Percentiles rank a stretch among this genome's conserved stretches.
phyloP scores from a whole-genome alignment of 2,797 vertebrate species.

The Mormyrus proboscirostris region DNA sequence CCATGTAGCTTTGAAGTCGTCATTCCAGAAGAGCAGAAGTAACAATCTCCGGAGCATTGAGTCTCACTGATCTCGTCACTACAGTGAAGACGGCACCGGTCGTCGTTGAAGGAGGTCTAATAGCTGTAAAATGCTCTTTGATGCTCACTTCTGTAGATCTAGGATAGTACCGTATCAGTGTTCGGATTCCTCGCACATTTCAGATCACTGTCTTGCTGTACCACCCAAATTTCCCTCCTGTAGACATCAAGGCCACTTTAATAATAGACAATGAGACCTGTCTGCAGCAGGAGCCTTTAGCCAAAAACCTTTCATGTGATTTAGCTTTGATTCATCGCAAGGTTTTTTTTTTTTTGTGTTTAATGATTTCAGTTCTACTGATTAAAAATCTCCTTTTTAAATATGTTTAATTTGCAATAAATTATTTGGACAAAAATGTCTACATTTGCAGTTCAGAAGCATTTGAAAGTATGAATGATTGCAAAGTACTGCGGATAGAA shows the following conservation, averaged over 20 bases:
- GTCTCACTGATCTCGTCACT: neutral
- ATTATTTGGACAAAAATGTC: neutral
- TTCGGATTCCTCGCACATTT: neutral
- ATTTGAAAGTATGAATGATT: neutral
- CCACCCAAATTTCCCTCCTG: neutral
- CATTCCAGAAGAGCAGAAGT: neutral
- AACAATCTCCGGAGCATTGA: neutral
- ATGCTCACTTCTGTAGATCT: neutral
- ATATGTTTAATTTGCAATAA: neutral
- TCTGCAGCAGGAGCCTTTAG: neutral
- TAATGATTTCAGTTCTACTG: neutral
- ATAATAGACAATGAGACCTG: neutral
- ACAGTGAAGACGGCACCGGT: neutral
- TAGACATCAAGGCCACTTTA: neutral
- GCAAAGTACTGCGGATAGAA: neutral
- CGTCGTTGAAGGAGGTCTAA: neutral
- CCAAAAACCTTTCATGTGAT: neutral
- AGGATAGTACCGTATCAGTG: neutral
- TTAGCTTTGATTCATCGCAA: neutral
- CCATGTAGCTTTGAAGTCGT: neutral
- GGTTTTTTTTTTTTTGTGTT: neutral
- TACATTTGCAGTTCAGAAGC: neutral
- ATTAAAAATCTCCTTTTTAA: neutral
- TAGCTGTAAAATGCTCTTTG: neutral
- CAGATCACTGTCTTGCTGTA: neutral